A percentile compares a stretch with the other conserved stretches of the same genome.
phyloP scores from a whole-genome alignment of 2,797 vertebrate species.

The Acanthurus lineatus region DNA sequence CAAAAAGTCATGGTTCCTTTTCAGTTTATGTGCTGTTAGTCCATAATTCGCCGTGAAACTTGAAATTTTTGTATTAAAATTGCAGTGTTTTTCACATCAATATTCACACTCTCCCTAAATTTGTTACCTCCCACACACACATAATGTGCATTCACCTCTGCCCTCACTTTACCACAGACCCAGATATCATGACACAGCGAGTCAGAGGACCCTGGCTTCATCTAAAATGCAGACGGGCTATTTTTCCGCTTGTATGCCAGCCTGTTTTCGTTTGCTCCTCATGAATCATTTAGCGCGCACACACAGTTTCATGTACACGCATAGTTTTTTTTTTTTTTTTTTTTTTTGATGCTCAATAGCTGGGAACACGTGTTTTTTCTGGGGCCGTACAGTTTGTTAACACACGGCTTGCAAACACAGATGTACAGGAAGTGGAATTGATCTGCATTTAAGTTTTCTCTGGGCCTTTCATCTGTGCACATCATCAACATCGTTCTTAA shows the following conservation, averaged over 20 bases:
- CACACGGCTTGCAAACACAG: constrained; percentile 54
- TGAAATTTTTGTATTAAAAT: constrained; percentile 5
- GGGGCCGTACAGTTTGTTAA: constrained; percentile 60
- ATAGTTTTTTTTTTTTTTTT: constrained; percentile 49
- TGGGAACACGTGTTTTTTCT: constrained; percentile 65
- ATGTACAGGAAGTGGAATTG: constrained; percentile 45
- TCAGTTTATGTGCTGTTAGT: background rate
- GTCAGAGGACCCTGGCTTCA: constrained; percentile 65
- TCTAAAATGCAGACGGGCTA: constrained; percentile 80
- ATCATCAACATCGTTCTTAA: constrained; percentile 27
- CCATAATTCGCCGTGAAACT: background rate
- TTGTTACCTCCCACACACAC: background rate
- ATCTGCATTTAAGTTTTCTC: constrained; percentile 26
- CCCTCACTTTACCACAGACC: constrained; percentile 40
- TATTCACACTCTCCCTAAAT: background rate
- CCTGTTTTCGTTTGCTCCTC: constrained; percentile 77
- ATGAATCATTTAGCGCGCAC: constrained; percentile 81
- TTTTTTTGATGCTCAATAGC: constrained; percentile 61
- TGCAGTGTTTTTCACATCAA: background rate
- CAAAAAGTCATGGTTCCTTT: constrained; percentile 22
- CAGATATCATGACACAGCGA: constrained; percentile 74
- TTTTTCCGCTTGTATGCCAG: constrained; percentile 74
- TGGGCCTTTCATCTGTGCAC: constrained; percentile 32
- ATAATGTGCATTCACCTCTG: constrained; percentile 24
- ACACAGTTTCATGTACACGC: constrained; percentile 69